A percentile compares a stretch with the other conserved stretches of the same genome.
These are phyloP conservation scores for Lontra canadensis DNA, from an alignment of 2,113 vertebrate genomes.

Conservation along the genomic window DNA sequence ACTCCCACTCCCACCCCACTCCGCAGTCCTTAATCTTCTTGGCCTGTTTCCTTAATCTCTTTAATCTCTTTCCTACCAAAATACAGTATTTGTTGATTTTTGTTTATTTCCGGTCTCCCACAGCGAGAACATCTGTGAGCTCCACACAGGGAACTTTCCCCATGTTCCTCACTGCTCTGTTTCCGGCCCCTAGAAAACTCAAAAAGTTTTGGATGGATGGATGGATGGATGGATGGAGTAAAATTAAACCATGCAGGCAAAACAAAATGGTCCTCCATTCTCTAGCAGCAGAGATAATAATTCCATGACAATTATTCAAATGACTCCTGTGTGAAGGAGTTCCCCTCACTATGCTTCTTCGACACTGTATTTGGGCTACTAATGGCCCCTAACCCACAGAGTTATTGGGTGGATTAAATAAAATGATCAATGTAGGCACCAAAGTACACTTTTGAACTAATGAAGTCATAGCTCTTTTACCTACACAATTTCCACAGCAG, in stretches of 20 bases:
- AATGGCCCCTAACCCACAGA: background rate
- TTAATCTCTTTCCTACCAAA: background rate
- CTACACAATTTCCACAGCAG: background rate
- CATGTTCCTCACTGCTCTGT: background rate
- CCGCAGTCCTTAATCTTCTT: background rate
- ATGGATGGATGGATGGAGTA: background rate
- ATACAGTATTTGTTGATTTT: background rate
- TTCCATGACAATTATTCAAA: background rate
- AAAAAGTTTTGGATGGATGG: background rate
- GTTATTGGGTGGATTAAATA: background rate
- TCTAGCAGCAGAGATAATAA: background rate
- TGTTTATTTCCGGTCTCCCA: background rate
- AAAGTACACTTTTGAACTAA: background rate
- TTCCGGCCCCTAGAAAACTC: background rate
- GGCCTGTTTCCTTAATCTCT: background rate
- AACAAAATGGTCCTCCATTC: background rate
- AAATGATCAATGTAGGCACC: background rate
- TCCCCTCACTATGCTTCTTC: background rate
- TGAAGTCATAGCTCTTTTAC: background rate
- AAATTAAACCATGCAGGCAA: background rate
- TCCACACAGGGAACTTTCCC: too few species aligned
- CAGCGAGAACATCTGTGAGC: background rate
- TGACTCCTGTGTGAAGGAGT: background rate
- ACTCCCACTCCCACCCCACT: too few species aligned
- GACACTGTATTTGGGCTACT: background rate